Percentiles rank a stretch among this genome's conserved stretches.
These are phyloP conservation scores for Ceyx margarethae DNA, from an alignment of 2,113 vertebrate genomes.

Conservation along the genomic window DNA sequence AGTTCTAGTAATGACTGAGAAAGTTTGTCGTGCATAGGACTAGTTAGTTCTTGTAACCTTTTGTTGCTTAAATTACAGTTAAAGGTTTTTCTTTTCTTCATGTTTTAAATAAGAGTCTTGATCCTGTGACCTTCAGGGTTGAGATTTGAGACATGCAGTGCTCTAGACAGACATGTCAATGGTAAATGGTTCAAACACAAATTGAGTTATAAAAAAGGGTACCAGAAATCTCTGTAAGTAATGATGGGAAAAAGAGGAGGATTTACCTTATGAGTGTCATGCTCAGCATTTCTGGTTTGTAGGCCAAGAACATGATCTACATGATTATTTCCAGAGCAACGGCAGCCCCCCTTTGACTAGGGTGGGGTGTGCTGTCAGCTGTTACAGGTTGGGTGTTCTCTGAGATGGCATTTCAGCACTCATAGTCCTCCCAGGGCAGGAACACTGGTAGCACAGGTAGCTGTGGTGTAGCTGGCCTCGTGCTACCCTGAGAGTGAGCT, in stretches of 20 bases:
- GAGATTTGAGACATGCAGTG: not conserved
- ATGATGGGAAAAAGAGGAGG: not conserved
- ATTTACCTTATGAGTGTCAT: not conserved
- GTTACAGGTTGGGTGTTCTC: conserved; percentile 19
- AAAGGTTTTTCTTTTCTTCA: conserved; percentile 11
- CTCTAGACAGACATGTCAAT: conserved; percentile 17
- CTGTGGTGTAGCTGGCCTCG: not conserved
- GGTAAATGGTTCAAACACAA: conserved; percentile 32
- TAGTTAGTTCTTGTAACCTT: conserved; percentile 64
- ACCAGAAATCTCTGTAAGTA: conserved; percentile 42
- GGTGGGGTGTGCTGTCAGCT: not conserved
- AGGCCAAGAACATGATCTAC: not conserved
- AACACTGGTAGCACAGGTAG: not conserved
- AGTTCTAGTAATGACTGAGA: conserved; percentile 42
- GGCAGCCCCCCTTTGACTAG: not conserved
- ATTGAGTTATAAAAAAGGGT: conserved; percentile 3
- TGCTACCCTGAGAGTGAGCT: not conserved
- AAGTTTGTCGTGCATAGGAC: conserved; percentile 62
- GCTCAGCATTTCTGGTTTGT: conserved; percentile 26
- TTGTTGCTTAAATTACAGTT: conserved; percentile 22
- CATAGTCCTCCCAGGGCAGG: not conserved
- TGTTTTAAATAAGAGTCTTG: conserved; percentile 45
- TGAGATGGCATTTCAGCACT: conserved; percentile 8
- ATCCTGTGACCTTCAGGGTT: conserved; percentile 44
- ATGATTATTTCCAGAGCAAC: not conserved